Conservation (phyloP, 1,140 invertebrate genomes). For the Hylaeus anthracinus region DNA sequence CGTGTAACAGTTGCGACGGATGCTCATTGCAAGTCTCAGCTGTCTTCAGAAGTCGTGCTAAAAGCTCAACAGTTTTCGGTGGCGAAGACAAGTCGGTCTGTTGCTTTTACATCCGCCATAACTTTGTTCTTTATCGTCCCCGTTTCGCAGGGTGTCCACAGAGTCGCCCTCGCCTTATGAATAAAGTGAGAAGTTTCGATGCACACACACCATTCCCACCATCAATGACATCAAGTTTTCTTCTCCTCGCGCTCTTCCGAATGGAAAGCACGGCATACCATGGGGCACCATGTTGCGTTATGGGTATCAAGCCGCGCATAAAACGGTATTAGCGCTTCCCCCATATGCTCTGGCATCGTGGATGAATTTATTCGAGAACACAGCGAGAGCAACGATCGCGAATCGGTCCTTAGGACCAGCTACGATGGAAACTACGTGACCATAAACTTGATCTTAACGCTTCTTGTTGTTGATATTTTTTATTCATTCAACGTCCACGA, state of each 20-base stretch:
- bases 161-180: slow-evolving; percentile 60
- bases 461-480: not conserved
- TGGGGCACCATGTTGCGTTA: slow-evolving; percentile 74
- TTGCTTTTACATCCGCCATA: not conserved
- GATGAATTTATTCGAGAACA: slow-evolving; percentile 64
- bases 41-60: not conserved
- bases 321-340: slow-evolving; percentile 77
- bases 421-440: not conserved
- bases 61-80: not conserved
- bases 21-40: no score
- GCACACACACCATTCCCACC: slow-evolving; percentile 22
- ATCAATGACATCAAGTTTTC: slow-evolving; percentile 19
- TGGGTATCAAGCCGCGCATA: slow-evolving; percentile 74
- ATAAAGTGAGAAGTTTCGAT: slow-evolving; percentile 65
- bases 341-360: slow-evolving; percentile 66
- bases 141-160: slow-evolving; percentile 11
- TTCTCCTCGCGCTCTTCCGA: slow-evolving; percentile 8
- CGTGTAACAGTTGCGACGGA: no score
- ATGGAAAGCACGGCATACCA: slow-evolving; percentile 20
- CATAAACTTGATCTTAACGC: not conserved
- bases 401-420: not conserved
- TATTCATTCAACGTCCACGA: not conserved
- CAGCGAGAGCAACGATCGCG: slow-evolving; percentile 4
- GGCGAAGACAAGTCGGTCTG: not conserved
- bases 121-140: slow-evolving; percentile 11